These are phyloP conservation scores for Dryobates pubescens DNA, from an alignment of 2,797 vertebrate genomes.

Conservation along the genomic window DNA sequence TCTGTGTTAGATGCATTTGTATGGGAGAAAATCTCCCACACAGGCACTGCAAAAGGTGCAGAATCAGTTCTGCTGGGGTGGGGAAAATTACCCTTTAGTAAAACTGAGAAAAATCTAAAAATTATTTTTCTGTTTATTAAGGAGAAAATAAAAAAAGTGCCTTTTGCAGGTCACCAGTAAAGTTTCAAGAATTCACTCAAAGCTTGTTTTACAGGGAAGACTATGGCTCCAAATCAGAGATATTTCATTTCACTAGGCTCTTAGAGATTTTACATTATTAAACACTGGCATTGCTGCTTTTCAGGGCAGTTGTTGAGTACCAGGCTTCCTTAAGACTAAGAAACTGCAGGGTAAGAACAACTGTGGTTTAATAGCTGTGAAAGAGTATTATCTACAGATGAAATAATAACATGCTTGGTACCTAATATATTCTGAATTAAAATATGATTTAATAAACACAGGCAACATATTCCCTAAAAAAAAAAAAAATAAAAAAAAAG, in stretches of 20 bases:
- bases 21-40: constrained; percentile 23
- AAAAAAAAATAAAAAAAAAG: background rate
- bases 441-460: constrained; percentile 64
- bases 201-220: constrained; percentile 69
- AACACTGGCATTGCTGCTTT: constrained; percentile 62
- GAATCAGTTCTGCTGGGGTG: background rate
- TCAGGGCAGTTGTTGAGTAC: constrained; percentile 50
- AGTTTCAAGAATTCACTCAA: constrained; percentile 62
- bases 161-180: constrained; percentile 4
- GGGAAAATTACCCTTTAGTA: constrained; percentile 31
- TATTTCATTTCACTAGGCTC: constrained; percentile 62
- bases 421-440: constrained; percentile 64
- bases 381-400: constrained; percentile 64
- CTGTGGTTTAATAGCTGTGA: constrained; percentile 60
- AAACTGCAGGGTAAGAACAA: constrained; percentile 61
- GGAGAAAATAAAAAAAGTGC: background rate
- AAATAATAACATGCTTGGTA: constrained; percentile 61
- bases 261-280: constrained; percentile 74
- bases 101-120: constrained; percentile 23
- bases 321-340: constrained; percentile 43
- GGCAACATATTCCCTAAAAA: constrained; percentile 42
- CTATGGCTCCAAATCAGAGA: constrained; percentile 54
- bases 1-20: background rate
- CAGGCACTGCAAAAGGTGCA: background rate
- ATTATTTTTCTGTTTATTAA: constrained; percentile 8